Conservation (phyloP, 2,888 invertebrate species). For the Stenodera caucasica region DNA sequence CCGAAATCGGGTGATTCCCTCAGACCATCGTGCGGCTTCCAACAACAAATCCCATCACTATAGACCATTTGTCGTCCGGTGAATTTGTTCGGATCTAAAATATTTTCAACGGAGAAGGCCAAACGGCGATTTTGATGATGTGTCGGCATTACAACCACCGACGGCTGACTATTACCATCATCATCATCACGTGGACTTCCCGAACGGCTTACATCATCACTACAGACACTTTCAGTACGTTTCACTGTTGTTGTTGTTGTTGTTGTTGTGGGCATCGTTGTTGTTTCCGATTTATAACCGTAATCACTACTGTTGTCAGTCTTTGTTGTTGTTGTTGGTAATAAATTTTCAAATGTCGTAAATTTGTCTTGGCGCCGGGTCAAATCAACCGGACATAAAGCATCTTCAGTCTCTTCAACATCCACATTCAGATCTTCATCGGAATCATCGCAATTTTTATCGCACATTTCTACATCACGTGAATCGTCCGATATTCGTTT, state of each 20-base stretch:
- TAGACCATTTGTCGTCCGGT: constrained; percentile 65
- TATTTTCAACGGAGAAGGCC: constrained; percentile 89
- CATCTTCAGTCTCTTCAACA: constrained; percentile 53
- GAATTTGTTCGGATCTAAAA: constrained; percentile 87
- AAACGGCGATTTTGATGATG: constrained; percentile 63
- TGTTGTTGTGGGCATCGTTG: not conserved
- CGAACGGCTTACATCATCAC: constrained; percentile 47
- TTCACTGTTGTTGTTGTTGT: not conserved
- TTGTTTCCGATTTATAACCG: constrained; percentile 35
- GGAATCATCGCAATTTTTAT: constrained; percentile 40
- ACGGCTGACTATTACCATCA: constrained; percentile 52
- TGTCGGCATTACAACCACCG: constrained; percentile 56
- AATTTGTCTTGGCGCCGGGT: constrained; percentile 53
- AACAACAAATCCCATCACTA: constrained; percentile 57
- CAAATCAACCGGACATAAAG: constrained; percentile 55
- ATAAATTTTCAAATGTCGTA: constrained; percentile 44
- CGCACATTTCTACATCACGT: constrained; percentile 52
- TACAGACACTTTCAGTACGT: constrained; percentile 6
- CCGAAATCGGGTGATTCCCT: constrained; percentile 59
- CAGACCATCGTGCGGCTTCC: constrained; percentile 58
- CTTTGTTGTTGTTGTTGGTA: constrained; percentile 35
- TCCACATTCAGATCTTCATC: constrained; percentile 53
- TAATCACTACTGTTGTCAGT: constrained; percentile 44
- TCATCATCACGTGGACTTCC: constrained; percentile 58
- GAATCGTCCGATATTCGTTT: constrained; percentile 53